Percentiles rank a stretch among this genome's conserved stretches.
Evolutionary conservation across 1,140 invertebrate genomes (phyloP).

Genomic region (Panagrolaimus sp.): DNA sequence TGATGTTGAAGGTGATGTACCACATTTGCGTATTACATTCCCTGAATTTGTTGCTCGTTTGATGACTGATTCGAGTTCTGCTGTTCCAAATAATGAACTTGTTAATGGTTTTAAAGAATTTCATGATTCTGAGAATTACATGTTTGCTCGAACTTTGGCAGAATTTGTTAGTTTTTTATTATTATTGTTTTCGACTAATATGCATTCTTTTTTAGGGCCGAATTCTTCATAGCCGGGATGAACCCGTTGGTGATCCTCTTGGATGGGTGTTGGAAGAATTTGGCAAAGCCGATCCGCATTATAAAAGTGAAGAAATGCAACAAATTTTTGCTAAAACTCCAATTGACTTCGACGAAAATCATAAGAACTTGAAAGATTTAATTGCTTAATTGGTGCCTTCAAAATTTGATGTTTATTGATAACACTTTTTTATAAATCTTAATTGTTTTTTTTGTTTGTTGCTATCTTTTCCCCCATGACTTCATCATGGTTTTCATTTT

Average conservation of each 20-base stretch:
- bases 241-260: not conserved
- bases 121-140: not conserved
- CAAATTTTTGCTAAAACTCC: too few relatives aligned
- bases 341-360: too few relatives aligned
- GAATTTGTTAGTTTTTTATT: not conserved
- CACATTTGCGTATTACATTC: not conserved
- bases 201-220: not conserved
- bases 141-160: not conserved
- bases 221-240: too few relatives aligned
- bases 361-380: too few relatives aligned
- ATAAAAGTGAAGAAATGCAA: not conserved
- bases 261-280: not conserved
- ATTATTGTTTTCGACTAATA: not conserved
- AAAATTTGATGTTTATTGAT: too few relatives aligned
- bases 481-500: too few relatives aligned
- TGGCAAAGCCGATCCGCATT: not conserved
- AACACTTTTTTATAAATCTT: too few relatives aligned
- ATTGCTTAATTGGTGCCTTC: too few relatives aligned
- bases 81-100: not conserved
- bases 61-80: not conserved
- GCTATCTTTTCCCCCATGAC: too few relatives aligned
- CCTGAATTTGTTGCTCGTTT: conserved; percentile 2
- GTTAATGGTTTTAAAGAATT: not conserved
- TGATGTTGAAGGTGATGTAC: not conserved
- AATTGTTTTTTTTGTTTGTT: too few relatives aligned